Evolutionary conservation across 2,113 vertebrate genomes (phyloP), one percentile per base, ranked within the genome.

Genomic region (Etia nguti): DNA sequence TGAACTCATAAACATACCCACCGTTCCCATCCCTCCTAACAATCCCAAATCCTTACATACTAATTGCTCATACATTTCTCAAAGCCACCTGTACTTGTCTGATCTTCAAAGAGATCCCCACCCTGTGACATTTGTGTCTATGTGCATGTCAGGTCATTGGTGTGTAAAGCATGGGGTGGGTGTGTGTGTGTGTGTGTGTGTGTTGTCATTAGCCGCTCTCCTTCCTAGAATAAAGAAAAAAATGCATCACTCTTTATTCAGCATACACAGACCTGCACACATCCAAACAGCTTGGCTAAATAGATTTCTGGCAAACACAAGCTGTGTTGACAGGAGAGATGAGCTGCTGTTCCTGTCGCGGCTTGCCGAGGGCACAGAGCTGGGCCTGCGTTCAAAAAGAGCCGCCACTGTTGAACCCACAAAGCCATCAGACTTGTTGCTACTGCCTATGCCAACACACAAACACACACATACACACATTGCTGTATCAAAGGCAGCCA

Each of bases 301-400:
- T 93, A 92, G 94, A 91, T 94, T 94, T 91, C 89, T 95, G 94
- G 95, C 95, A 95, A 95, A 93, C 93, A 93, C 93, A 96, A 95
- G 90, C 93, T 91, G 94, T 94, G 94, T 96, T 96, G 95, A 95
- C 95, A 96, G 92, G 89, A 94, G 93, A 94, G 94, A 94, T 92
- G 93, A 95, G 94, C 92, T 88, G 81, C 92, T 92, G 93, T 93
- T 95, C 96, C 93, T 96, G 96, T 96, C 81, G 57, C 86, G 91
- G 95, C 96, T 95, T 96, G 96, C 94, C 79, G 56, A 62, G 85
- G 93, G 93, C 91, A 46, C 87, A 84, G 89, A 85, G 86, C 83
- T 7, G 79, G 92, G 90, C 88, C 86, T 48, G 5, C 5, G 89
- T 95, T 94, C 87, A 94, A 93, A 94, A 92, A 84, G 90, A 89